Evolutionary conservation across 2,113 vertebrate genomes (phyloP).

Genomic region (Prunella fulvescens): DNA sequence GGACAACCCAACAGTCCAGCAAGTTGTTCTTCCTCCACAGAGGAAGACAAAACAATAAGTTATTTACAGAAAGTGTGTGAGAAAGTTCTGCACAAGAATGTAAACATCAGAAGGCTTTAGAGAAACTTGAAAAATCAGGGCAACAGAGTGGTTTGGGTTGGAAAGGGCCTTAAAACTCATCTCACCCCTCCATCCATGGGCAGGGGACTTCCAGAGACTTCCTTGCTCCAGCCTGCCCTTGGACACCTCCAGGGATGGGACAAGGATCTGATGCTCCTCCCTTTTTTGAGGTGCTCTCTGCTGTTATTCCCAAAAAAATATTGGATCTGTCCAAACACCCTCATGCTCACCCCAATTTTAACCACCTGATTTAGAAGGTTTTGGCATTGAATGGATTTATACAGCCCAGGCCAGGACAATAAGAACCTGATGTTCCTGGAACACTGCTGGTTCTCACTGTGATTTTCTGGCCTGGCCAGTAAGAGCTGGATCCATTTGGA

Average conservation of each 20-base stretch:
- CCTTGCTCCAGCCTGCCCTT: not conserved
- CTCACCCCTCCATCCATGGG: not conserved
- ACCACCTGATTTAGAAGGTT: not conserved
- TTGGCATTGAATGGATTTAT: not conserved
- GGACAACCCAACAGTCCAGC: too few relatives aligned
- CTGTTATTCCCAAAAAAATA: not conserved
- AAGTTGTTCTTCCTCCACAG: too few relatives aligned
- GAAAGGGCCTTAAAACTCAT: not conserved
- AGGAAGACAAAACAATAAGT: too few relatives aligned
- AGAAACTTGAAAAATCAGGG: too few relatives aligned
- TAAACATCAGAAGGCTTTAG: too few relatives aligned
- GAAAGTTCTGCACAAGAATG: too few relatives aligned
- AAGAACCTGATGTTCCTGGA: constrained; percentile 40
- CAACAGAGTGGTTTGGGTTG: not conserved
- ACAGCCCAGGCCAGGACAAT: not conserved
- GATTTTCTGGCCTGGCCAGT: constrained; percentile 2
- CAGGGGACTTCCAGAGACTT: not conserved
- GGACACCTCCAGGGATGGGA: not conserved
- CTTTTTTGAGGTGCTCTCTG: not conserved
- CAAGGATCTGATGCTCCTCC: not conserved
- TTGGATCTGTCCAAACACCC: not conserved
- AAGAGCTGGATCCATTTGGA: not conserved
- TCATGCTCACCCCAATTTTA: not conserved
- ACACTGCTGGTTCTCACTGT: not conserved
- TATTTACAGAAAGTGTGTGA: too few relatives aligned